A percentile compares a stretch with the other conserved stretches of the same genome.
These are phyloP conservation scores for Protodeltote pygarga DNA, from an alignment of 2,888 invertebrate genomes.

Conservation along the genomic window DNA sequence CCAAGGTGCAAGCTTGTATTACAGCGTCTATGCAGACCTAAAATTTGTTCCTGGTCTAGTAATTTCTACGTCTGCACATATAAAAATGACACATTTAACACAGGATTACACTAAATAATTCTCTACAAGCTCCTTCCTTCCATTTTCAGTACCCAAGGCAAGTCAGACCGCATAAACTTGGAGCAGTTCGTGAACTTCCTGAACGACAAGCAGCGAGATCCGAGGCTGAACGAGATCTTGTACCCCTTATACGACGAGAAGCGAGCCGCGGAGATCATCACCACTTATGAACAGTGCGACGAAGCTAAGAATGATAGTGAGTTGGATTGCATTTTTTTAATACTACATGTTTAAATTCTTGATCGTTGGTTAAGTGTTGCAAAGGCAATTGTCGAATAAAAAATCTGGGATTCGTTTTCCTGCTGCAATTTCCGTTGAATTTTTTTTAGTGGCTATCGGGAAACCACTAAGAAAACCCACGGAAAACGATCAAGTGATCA, in stretches of 20 bases:
- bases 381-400: too few relatives aligned
- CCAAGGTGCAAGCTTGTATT: too few relatives aligned
- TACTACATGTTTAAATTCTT: not conserved
- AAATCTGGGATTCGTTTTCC: too few relatives aligned
- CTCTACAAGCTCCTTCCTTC: not conserved
- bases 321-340: constrained; percentile 44
- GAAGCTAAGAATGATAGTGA: constrained; percentile 90
- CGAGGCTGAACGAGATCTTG: constrained; percentile 98
- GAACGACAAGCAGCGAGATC: constrained; percentile 99
- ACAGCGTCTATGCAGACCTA: too few relatives aligned
- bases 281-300: constrained; percentile 95
- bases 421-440: too few relatives aligned
- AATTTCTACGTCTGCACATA: too few relatives aligned
- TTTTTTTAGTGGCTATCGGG: too few relatives aligned
- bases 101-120: not conserved
- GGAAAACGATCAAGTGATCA: too few relatives aligned
- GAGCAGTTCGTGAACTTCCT: constrained; percentile 96
- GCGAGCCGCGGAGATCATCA: constrained; percentile 96
- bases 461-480: too few relatives aligned
- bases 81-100: not conserved
- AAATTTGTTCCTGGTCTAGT: too few relatives aligned
- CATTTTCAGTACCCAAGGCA: constrained; percentile 93
- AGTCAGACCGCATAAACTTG: constrained; percentile 94
- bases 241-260: constrained; percentile 98
- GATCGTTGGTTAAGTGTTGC: too few relatives aligned